Conservation (phyloP, 2,888 invertebrate species). For the Hemaris fuciformis region DNA sequence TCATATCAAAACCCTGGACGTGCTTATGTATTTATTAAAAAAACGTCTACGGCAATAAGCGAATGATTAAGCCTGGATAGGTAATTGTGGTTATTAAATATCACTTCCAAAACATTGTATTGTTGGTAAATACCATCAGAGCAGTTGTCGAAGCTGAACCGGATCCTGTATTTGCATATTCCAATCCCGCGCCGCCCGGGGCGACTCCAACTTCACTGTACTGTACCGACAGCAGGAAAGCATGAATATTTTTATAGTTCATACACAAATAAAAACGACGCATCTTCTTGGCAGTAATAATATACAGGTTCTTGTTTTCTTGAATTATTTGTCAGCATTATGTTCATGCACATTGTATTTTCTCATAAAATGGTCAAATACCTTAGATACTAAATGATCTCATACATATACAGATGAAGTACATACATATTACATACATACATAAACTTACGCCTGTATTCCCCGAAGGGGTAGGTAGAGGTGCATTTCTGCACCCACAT, state of each 20-base stretch:
- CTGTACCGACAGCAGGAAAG: slow-evolving; percentile 9
- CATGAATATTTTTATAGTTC: slow-evolving; percentile 1
- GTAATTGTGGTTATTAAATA: background rate
- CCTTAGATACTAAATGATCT: too few species aligned
- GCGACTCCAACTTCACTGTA: slow-evolving; percentile 22
- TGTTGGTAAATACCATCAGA: slow-evolving; percentile 45
- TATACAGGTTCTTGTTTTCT: too few species aligned
- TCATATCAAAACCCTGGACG: too few species aligned
- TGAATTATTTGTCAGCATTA: too few species aligned
- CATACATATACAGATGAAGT: too few species aligned
- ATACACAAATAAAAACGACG: background rate
- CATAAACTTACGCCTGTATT: too few species aligned
- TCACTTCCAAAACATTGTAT: slow-evolving; percentile 30
- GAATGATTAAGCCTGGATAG: background rate
- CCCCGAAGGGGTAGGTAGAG: too few species aligned
- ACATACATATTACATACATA: too few species aligned
- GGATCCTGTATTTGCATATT: slow-evolving; percentile 76
- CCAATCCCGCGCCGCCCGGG: slow-evolving; percentile 67
- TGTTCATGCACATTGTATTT: too few species aligned
- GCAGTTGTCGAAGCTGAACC: slow-evolving; percentile 76
- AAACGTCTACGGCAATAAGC: background rate
- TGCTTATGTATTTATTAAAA: background rate
- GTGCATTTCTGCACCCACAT: too few species aligned
- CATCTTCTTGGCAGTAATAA: background rate
- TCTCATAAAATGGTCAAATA: too few species aligned